phyloP scores from a whole-genome alignment of 2,113 vertebrate species.

The Saccopteryx leptura region DNA sequence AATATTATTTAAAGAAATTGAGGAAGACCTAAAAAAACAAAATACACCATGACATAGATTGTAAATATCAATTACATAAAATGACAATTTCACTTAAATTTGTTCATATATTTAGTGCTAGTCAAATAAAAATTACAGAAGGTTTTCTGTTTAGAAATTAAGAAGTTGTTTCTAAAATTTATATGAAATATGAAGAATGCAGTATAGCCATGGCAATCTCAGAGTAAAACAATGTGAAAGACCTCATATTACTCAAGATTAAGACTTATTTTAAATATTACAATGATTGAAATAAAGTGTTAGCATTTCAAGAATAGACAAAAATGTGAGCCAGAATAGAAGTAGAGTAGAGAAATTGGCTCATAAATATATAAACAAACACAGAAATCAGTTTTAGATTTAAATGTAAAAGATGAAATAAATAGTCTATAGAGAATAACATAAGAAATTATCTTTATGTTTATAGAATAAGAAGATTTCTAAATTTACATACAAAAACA shows the following conservation, averaged over 20 bases:
- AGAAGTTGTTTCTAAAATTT: background rate
- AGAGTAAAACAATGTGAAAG: background rate
- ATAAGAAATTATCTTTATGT: background rate
- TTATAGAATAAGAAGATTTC: background rate
- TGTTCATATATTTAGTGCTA: background rate
- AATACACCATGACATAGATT: background rate
- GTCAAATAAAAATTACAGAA: background rate
- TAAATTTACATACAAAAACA: background rate
- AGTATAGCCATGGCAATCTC: background rate
- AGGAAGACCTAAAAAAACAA: background rate
- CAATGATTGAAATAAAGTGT: background rate
- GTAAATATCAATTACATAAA: background rate
- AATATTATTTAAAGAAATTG: background rate
- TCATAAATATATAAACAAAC: background rate
- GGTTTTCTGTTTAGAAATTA: background rate
- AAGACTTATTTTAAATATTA: background rate
- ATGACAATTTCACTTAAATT: background rate
- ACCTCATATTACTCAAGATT: background rate
- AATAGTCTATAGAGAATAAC: background rate
- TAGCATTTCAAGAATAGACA: background rate
- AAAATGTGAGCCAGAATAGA: background rate
- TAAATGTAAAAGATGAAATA: background rate
- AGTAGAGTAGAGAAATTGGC: background rate
- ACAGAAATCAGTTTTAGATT: background rate
- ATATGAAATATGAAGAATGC: background rate